Conservation (phyloP, 2,888 invertebrate genomes). For the Cataglyphis livida region DNA sequence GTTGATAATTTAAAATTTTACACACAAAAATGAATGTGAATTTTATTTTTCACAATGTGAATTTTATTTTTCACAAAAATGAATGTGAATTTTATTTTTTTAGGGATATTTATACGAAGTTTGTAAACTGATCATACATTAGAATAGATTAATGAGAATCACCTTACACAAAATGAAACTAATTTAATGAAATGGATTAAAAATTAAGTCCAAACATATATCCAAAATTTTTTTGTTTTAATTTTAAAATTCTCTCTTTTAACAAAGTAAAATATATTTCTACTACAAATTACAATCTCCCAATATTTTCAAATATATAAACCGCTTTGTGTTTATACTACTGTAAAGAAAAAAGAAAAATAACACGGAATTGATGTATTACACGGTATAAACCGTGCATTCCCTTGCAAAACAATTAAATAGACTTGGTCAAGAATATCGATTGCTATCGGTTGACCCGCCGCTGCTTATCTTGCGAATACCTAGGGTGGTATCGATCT, state of each 20-base stretch:
- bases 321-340: not conserved
- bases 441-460: conserved; percentile 12
- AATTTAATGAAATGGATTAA: not conserved
- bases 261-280: not conserved
- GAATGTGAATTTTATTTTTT: not conserved
- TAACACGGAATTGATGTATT: conserved; percentile 7
- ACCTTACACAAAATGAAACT: not conserved
- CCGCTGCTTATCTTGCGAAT: conserved; percentile 35
- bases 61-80: not conserved
- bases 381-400: conserved; percentile 17
- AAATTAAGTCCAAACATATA: not conserved
- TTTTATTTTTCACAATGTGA: not conserved
- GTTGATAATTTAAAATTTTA: not conserved
- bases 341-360: not conserved
- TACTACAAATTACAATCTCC: not conserved
- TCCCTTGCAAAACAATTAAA: conserved; percentile 19
- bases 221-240: conserved; percentile 3
- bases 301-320: not conserved
- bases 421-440: conserved; percentile 16
- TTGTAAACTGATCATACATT: not conserved
- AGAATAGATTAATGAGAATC: not conserved
- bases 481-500: conserved; percentile 43
- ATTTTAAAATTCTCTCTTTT: not conserved
- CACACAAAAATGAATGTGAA: not conserved
- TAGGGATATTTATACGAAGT: not conserved